Conservation (phyloP, 2,888 invertebrate genomes). For the Teleogryllus oceanicus region DNA sequence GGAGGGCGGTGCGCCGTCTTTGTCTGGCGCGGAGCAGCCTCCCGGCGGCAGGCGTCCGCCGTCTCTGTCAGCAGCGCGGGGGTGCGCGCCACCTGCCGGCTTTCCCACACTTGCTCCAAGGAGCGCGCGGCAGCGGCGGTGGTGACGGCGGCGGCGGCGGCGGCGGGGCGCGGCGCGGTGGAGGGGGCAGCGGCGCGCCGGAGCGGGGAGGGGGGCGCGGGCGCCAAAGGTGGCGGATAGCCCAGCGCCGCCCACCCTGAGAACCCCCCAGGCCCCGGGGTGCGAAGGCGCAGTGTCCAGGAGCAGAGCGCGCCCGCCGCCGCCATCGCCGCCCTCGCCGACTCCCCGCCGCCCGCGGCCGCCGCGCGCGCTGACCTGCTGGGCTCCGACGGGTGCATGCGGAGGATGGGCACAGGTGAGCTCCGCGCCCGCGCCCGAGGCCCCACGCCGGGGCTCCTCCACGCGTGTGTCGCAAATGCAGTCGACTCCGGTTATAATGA, state of each 20-base stretch:
- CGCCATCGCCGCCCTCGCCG: neutral
- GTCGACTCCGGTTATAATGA: too few relatives aligned
- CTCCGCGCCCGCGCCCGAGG: neutral
- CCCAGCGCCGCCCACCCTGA: neutral
- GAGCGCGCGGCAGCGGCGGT: conserved; percentile 20
- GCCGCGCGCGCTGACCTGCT: neutral
- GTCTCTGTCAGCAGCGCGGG: conserved; percentile 23
- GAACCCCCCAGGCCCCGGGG: neutral
- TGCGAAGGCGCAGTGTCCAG: neutral
- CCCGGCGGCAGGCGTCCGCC: conserved; percentile 25
- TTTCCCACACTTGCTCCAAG: conserved; percentile 32
- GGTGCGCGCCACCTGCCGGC: conserved; percentile 28
- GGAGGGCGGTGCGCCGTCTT: neutral
- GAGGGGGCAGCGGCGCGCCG: conserved; percentile 4
- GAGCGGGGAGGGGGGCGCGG: conserved; percentile 21
- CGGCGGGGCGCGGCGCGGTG: conserved; percentile 1
- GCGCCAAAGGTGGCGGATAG: too few relatives aligned
- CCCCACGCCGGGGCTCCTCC: neutral
- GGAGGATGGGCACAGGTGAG: conserved; percentile 72
- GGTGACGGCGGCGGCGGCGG: neutral
- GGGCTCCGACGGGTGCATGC: conserved; percentile 40
- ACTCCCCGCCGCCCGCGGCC: neutral
- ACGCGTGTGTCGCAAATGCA: neutral
- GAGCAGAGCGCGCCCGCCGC: neutral
- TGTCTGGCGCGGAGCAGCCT: conserved; percentile 21